Evolutionary conservation across 2,113 vertebrate species (phyloP).

Genomic region (Strigops habroptila): DNA sequence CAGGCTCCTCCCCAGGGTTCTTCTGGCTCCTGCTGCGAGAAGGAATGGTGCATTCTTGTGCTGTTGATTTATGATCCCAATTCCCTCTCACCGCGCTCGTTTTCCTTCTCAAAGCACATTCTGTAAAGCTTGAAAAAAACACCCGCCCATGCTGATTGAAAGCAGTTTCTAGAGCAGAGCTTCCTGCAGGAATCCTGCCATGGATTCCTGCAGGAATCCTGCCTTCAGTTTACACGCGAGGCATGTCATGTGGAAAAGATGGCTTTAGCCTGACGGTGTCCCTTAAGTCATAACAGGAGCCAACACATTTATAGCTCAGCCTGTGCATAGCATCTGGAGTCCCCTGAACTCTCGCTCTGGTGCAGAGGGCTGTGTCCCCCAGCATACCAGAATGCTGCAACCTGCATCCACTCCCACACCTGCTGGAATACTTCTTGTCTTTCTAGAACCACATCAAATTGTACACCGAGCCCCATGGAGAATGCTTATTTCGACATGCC

Average conservation of each 20-base stretch:
- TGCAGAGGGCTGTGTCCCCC: not conserved
- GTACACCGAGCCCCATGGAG: not conserved
- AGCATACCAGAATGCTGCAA: not conserved
- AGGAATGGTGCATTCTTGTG: not conserved
- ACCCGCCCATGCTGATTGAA: not conserved
- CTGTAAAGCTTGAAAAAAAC: not conserved
- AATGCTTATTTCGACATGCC: not conserved
- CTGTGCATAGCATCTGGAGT: not conserved
- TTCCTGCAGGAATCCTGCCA: not conserved
- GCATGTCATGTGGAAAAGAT: not conserved
- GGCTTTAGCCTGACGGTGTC: not conserved
- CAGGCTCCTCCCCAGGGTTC: not conserved
- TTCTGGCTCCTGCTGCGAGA: not conserved
- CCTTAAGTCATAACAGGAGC: not conserved
- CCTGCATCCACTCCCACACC: not conserved
- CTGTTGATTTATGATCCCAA: not conserved
- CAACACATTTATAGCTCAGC: not conserved
- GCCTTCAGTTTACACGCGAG: not conserved
- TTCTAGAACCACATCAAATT: not conserved
- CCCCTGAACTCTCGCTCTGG: not conserved
- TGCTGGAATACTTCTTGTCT: not conserved
- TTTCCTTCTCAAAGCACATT: slow-evolving; percentile 10
- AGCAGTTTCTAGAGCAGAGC: not conserved
- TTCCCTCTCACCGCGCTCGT: not conserved
- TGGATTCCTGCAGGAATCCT: not conserved